Evolutionary conservation across 2,888 invertebrate species (phyloP), one percentile per base, ranked within the genome.

Genomic region (Melipona bicolor): DNA sequence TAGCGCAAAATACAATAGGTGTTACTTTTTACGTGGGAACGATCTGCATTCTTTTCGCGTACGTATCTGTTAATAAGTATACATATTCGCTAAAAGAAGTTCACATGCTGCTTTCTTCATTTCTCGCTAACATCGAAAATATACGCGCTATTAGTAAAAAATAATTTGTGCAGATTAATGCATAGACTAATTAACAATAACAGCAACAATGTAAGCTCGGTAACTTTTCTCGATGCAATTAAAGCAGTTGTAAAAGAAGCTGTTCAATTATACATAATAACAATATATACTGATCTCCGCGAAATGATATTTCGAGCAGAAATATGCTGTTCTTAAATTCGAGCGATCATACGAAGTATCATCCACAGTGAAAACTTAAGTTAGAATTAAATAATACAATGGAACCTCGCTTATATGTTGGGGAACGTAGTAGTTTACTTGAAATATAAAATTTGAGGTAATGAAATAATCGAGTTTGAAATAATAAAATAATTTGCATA

Each of bases 1-100:
- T 72, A 64, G 81, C 77, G 64, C 76, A 70, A 43, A 15, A 70
- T 77, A 78, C 81, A 50, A 62, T 43, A 43, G 43, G 43, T 43
- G 43, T 43, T 43, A 11, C 76, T 27, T 68, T 74, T 21, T 17
- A n/a, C n/a, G 27, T 52, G 21, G 24, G 17, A 74, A 69, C 15
- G n/a, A 36, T 70, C 65, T 62, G 56, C 15, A 69, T 4, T 36
- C 36, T 21, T 36, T 27, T 54, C 62, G 17, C 21, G 5, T 11
- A 36, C 27, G 43, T 43, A 43, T 43, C 43, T 9, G 9, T 49
- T 59, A 13, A 72, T 49, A 72, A 72, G 43, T 43, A 32, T 4
- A 43, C 43, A 72, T 50, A 73, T 32, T 61, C 61, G 9, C 19
- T 43, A 24, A 59, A 19, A 24, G n/a, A 49, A 62, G 43, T 73